Conservation (phyloP, 2,888 invertebrate genomes). For the Spilosoma lubricipeda region DNA sequence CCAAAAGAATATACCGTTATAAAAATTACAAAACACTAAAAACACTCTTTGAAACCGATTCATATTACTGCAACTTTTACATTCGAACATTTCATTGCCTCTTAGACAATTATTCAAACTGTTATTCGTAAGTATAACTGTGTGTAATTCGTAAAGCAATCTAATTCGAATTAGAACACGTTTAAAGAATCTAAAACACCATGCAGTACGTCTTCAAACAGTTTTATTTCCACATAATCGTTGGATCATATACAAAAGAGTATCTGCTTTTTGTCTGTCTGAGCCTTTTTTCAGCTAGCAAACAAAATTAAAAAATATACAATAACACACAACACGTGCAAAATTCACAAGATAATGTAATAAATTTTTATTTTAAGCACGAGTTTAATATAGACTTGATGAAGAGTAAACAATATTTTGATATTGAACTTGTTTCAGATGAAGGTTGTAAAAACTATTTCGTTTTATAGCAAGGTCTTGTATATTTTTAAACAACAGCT, state of each 20-base stretch:
- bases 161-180: not conserved
- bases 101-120: not conserved
- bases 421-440: constrained; percentile 3
- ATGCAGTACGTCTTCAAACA: not conserved
- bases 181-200: not conserved
- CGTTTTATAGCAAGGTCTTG: not conserved
- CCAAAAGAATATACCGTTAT: too few relatives aligned
- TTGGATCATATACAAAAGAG: constrained; percentile 4
- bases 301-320: not conserved
- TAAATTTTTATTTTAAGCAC: not conserved
- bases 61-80: not conserved
- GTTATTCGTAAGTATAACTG: not conserved
- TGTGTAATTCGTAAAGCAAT: too few relatives aligned
- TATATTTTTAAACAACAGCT: not conserved
- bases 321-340: not conserved
- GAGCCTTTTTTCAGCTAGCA: not conserved
- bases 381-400: not conserved
- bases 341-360: not conserved
- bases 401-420: not conserved
- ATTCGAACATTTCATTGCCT: not conserved
- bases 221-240: constrained; percentile 1
- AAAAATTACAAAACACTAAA: not conserved
- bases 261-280: constrained; percentile 8
- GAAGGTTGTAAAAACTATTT: constrained; percentile 3
- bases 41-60: not conserved